These are phyloP conservation scores for Cossypha niveicapilla DNA, from an alignment of 2,797 vertebrate species.

Conservation along the genomic window DNA sequence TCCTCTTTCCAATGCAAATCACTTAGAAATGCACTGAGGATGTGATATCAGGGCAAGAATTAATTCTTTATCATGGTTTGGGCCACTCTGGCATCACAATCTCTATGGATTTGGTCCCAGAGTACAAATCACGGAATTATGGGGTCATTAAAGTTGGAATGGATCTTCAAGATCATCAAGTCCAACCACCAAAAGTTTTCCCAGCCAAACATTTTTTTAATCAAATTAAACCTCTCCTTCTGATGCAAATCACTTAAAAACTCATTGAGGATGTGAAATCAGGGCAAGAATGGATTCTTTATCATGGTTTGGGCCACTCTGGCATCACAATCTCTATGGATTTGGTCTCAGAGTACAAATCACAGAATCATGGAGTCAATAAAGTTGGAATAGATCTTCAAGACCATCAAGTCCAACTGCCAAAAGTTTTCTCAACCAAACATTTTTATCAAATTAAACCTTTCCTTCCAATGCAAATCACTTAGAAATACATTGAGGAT, in stretches of 20 bases:
- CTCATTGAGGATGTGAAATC: fast-evolving
- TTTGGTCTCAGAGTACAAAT: background rate
- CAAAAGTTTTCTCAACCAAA: background rate
- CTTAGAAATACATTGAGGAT: fast-evolving
- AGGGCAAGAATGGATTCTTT: background rate
- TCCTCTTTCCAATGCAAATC: fast-evolving
- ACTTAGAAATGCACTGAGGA: background rate
- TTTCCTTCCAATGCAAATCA: background rate
- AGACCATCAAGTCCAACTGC: fast-evolving
- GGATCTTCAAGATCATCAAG: background rate
- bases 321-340: too few relatives aligned
- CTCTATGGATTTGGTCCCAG: background rate
- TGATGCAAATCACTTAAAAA: background rate
- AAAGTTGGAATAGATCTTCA: background rate
- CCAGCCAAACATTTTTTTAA: background rate
- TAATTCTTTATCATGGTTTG: background rate
- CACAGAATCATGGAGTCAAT: fast-evolving
- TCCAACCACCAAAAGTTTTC: fast-evolving
- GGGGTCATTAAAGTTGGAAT: fast-evolving
- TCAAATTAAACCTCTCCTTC: background rate
- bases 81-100: background rate
- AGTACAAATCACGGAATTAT: background rate
- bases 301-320: fast-evolving
- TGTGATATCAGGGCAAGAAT: fast-evolving
- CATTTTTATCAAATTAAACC: background rate